Conservation (phyloP, 2,888 invertebrate species). For the Alviniconcha strummeri region DNA sequence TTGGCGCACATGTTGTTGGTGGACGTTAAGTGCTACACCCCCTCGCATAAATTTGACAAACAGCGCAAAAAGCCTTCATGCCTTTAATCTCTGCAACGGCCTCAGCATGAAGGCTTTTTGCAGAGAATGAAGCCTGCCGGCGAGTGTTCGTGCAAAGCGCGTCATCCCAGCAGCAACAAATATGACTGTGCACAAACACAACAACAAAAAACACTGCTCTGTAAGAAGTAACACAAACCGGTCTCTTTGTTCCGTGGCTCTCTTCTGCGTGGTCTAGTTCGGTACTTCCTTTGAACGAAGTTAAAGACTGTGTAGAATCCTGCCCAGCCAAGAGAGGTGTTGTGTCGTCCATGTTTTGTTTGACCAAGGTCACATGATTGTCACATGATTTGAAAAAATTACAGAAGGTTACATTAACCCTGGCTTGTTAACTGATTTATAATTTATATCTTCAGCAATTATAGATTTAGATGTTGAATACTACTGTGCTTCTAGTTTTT, state of each 20-base stretch:
- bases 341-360: not conserved
- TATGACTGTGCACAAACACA: not conserved
- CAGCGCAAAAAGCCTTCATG: too few species aligned
- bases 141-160: too few species aligned
- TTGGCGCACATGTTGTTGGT: not conserved
- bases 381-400: not conserved
- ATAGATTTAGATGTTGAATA: too few species aligned
- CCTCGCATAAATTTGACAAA: too few species aligned
- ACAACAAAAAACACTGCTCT: not conserved
- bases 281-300: not conserved
- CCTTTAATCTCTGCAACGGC: too few species aligned
- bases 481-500: too few species aligned
- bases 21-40: not conserved
- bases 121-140: not conserved
- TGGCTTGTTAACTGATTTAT: too few species aligned
- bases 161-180: not conserved
- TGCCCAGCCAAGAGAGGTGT: slow-evolving; percentile 14
- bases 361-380: not conserved
- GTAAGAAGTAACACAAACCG: slow-evolving; percentile 7
- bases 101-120: too few species aligned
- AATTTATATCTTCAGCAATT: too few species aligned
- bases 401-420: too few species aligned
- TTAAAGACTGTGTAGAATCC: not conserved
- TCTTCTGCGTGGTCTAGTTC: slow-evolving; percentile 26
- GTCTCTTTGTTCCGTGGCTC: not conserved